Percentiles rank a stretch among this genome's conserved stretches.
phyloP scores from a whole-genome alignment of 2,888 invertebrate genomes.

The Mythimna impura region DNA sequence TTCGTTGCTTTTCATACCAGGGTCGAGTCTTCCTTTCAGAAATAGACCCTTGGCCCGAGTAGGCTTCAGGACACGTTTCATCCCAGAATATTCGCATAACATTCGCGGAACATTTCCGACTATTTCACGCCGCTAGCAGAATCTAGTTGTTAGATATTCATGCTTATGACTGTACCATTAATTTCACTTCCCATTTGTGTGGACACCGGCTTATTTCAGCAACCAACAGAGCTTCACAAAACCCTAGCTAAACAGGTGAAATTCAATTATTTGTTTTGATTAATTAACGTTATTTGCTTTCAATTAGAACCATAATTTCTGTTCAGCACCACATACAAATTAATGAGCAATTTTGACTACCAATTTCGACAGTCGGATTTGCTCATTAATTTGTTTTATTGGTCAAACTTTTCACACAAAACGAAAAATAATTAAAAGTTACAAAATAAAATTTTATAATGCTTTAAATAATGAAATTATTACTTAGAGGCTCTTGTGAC shows the following conservation, averaged over 20 bases:
- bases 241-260: slow-evolving; percentile 42
- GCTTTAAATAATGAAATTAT: slow-evolving; percentile 9
- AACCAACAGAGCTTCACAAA: slow-evolving; percentile 34
- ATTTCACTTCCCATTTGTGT: slow-evolving; percentile 29
- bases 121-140: background rate
- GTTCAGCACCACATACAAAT: background rate
- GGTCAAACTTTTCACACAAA: background rate
- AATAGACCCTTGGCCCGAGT: too few relatives aligned
- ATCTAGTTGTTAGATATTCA: background rate
- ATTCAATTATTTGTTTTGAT: slow-evolving; percentile 55
- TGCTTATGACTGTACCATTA: slow-evolving; percentile 2
- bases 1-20: too few relatives aligned
- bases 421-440: background rate
- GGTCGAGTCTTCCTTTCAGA: too few relatives aligned
- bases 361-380: slow-evolving; percentile 6
- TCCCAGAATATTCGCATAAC: background rate
- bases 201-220: slow-evolving; percentile 44
- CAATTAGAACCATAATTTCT: slow-evolving; percentile 37
- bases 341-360: too few relatives aligned
- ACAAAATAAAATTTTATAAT: background rate
- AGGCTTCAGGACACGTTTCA: background rate
- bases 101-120: too few relatives aligned
- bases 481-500: background rate
- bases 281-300: slow-evolving; percentile 57
- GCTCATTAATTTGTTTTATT: background rate